Percentiles rank a stretch among this genome's conserved stretches.
Evolutionary conservation across 2,797 vertebrate genomes (phyloP).

Genomic region (Notoglanidium macrostoma): DNA sequence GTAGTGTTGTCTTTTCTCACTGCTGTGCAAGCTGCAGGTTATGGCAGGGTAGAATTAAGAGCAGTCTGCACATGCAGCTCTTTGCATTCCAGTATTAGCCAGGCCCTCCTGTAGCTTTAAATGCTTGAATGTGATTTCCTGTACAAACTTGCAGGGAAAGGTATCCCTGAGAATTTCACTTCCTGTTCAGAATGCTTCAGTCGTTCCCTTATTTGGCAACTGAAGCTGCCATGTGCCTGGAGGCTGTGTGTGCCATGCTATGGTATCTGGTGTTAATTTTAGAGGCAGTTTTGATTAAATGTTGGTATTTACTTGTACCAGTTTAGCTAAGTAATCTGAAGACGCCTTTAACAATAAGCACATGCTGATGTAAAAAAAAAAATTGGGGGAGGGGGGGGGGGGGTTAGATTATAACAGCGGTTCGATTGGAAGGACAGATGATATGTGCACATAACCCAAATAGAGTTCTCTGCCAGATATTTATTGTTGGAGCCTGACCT

Average conservation of each 20-base stretch:
- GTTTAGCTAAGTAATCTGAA: neutral
- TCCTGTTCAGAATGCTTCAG: slow-evolving; percentile 59
- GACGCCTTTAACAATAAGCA: neutral
- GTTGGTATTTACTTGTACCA: neutral
- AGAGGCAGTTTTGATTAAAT: slow-evolving; percentile 24
- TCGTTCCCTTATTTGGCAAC: slow-evolving; percentile 66
- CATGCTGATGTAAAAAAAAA: neutral
- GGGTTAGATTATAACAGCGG: neutral
- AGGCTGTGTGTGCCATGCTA: slow-evolving; percentile 37
- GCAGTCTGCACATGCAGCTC: slow-evolving; percentile 37
- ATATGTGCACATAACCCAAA: slow-evolving; percentile 38
- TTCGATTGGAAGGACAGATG: neutral
- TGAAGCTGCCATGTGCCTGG: slow-evolving; percentile 43
- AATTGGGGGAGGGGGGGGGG: too few relatives aligned
- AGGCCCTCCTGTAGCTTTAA: slow-evolving; percentile 36
- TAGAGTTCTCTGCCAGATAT: slow-evolving; percentile 46
- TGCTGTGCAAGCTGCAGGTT: slow-evolving; percentile 23
- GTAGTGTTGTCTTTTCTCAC: slow-evolving; percentile 52
- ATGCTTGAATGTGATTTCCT: slow-evolving; percentile 60
- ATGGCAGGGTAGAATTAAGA: slow-evolving; percentile 16
- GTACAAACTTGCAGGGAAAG: slow-evolving; percentile 58
- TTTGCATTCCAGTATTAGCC: slow-evolving; percentile 50
- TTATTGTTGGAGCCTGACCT: slow-evolving; percentile 33
- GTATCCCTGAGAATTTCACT: slow-evolving; percentile 58
- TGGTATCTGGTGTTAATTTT: slow-evolving; percentile 41